Conservation (phyloP, 2,888 invertebrate species). For the Eupithecia subfuscata region DNA sequence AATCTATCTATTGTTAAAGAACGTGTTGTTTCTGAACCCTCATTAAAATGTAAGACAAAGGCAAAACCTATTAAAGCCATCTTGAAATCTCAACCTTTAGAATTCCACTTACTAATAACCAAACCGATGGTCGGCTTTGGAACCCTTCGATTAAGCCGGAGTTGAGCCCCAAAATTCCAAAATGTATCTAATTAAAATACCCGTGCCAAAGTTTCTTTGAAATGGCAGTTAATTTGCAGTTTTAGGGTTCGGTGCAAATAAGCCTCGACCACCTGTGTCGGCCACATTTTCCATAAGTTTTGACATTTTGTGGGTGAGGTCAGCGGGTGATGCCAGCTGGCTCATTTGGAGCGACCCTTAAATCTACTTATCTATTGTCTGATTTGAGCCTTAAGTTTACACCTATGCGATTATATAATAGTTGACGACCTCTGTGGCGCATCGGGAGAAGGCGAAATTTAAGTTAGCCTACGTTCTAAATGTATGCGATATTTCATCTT, state of each 20-base stretch:
- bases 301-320: neutral
- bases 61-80: slow-evolving; percentile 36
- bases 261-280: slow-evolving; percentile 5
- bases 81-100: slow-evolving; percentile 31
- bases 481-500: too few species aligned
- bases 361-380: neutral
- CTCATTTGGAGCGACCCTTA: neutral
- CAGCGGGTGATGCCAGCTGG: neutral
- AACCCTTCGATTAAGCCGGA: slow-evolving; percentile 23
- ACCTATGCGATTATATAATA: too few species aligned
- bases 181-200: slow-evolving; percentile 17
- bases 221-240: slow-evolving; percentile 10
- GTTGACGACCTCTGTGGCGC: too few species aligned
- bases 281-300: slow-evolving; percentile 2
- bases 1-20: slow-evolving; percentile 25
- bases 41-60: slow-evolving; percentile 40
- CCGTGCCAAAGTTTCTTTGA: slow-evolving; percentile 10
- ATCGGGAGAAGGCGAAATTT: too few species aligned
- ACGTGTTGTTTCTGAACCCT: slow-evolving; percentile 40
- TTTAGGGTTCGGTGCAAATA: slow-evolving; percentile 8
- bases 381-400: too few species aligned
- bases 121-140: slow-evolving; percentile 28
- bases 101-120: slow-evolving; percentile 34
- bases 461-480: too few species aligned
- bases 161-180: slow-evolving; percentile 20